Evolutionary conservation across 2,888 invertebrate genomes (phyloP), one percentile per base, ranked within the genome.

Genomic region (Sinhomidia bicolor): DNA sequence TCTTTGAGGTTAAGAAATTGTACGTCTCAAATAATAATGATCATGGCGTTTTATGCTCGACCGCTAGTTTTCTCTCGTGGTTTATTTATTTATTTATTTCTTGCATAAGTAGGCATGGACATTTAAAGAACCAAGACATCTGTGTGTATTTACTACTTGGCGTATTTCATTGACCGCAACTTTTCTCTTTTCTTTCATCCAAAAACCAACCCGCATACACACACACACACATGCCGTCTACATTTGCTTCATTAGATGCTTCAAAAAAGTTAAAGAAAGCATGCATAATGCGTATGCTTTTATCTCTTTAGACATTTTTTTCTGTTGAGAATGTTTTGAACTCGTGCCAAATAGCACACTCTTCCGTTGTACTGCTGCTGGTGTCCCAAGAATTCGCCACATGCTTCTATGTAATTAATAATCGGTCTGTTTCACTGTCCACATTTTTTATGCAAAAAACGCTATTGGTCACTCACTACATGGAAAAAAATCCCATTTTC

Each of bases 391-490:
- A 54, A 78, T 78, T 57, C 57, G 36, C 32, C 78, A 78, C 44
- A 54, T 51, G 76, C 29, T 76, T 76, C 54, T 32, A 76, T 76
- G 76, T 76, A 47, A 76, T 76, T 76, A 76, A 76, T 47, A 76
- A 51, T n/a, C n/a, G 51, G 6, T 14, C 32, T 47, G n/a, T 17
- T 5, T 76, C n/a, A 29, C 47, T 76, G 32, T 20, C 29, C 54
- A 76, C 47, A 23, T 74, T 12, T 36, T 47, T 12, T 3, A 1
- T 29, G 1, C 12, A 47, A 47, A 47, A 47, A 47, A 47, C 14
- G 47, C 14, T n/a, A n/a, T n/a, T n/a, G 47, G 47, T 14, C 47
- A 10, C 41, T 10, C 47, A 47, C 47, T 47, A 47, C 17, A 51
- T 17, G 51, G 10, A 14, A n/a, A 17, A 6, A 44, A 44, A 44